phyloP scores from a whole-genome alignment of 2,797 vertebrate species.

The Cyprinella venusta region DNA sequence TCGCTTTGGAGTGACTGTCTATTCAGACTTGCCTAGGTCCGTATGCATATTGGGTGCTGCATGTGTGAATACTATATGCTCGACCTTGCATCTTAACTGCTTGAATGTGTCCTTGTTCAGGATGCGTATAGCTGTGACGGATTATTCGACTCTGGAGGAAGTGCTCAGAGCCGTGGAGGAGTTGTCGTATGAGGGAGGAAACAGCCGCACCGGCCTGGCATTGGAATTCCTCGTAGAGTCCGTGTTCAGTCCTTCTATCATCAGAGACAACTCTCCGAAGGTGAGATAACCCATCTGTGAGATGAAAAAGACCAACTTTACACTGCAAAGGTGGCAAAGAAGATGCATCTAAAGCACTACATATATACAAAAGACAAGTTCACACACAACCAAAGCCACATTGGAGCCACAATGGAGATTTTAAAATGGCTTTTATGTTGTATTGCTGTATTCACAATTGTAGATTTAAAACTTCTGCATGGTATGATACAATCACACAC shows the following conservation, averaged over 20 bases:
- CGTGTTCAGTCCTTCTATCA: slow-evolving; percentile 74
- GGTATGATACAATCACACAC: background rate
- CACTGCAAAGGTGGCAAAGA: background rate
- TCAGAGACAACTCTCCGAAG: slow-evolving; percentile 82
- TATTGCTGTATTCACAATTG: background rate
- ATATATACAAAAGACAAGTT: slow-evolving; percentile 10
- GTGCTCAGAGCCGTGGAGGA: slow-evolving; percentile 76
- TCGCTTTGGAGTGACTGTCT: slow-evolving; percentile 85
- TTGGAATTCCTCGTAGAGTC: slow-evolving; percentile 78
- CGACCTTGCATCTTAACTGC: background rate
- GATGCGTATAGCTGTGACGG: slow-evolving; percentile 82
- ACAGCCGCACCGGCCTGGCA: slow-evolving; percentile 78
- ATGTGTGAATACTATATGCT: background rate
- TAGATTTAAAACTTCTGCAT: background rate
- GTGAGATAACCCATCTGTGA: slow-evolving; percentile 63
- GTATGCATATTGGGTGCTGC: background rate
- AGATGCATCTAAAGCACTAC: background rate
- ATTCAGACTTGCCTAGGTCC: slow-evolving; percentile 82
- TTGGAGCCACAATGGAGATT: background rate
- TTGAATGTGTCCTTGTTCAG: slow-evolving; percentile 62
- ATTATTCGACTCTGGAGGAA: slow-evolving; percentile 77
- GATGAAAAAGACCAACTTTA: background rate
- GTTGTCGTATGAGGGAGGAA: slow-evolving; percentile 76
- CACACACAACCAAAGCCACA: background rate
- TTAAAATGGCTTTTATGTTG: background rate